phyloP scores from a whole-genome alignment of 2,888 invertebrate species.

The Aspidiotus destructor region DNA sequence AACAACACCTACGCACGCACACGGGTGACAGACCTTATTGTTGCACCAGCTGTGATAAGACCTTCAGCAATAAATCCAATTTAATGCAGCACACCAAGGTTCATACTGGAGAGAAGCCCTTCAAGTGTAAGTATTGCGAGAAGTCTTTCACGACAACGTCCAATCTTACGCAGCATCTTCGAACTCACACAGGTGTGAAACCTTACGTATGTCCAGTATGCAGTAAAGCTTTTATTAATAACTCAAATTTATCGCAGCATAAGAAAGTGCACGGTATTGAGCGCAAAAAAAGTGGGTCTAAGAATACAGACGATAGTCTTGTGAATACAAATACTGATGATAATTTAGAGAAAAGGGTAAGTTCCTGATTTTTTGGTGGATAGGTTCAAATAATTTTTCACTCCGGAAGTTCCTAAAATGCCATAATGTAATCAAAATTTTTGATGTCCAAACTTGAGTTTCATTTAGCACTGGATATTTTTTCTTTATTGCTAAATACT shows the following conservation, averaged over 20 bases:
- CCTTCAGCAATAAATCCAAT: slow-evolving; percentile 18
- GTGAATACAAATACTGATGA: too few relatives aligned
- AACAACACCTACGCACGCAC: slow-evolving; percentile 17
- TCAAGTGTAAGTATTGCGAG: slow-evolving; percentile 32
- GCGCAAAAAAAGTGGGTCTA: neutral
- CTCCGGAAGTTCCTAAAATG: too few relatives aligned
- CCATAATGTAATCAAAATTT: too few relatives aligned
- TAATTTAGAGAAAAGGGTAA: too few relatives aligned
- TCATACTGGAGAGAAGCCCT: slow-evolving; percentile 18
- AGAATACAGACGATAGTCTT: too few relatives aligned
- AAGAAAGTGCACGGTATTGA: slow-evolving; percentile 21
- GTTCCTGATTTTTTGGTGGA: too few relatives aligned
- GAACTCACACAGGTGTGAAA: slow-evolving; percentile 35
- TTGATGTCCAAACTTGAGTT: too few relatives aligned
- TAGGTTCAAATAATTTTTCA: too few relatives aligned
- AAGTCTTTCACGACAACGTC: slow-evolving; percentile 37
- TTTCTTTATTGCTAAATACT: too few relatives aligned
- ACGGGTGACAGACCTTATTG: slow-evolving; percentile 17
- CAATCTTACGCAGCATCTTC: slow-evolving; percentile 36
- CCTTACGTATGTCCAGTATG: slow-evolving; percentile 11
- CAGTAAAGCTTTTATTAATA: slow-evolving; percentile 19
- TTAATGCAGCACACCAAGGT: slow-evolving; percentile 22
- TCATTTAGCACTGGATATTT: too few relatives aligned
- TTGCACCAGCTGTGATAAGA: slow-evolving; percentile 11
- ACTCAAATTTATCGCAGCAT: slow-evolving; percentile 21